Base-by-base conservation (phyloP, 1,140 invertebrate species). In the Melipona quadrifasciata region DNA sequence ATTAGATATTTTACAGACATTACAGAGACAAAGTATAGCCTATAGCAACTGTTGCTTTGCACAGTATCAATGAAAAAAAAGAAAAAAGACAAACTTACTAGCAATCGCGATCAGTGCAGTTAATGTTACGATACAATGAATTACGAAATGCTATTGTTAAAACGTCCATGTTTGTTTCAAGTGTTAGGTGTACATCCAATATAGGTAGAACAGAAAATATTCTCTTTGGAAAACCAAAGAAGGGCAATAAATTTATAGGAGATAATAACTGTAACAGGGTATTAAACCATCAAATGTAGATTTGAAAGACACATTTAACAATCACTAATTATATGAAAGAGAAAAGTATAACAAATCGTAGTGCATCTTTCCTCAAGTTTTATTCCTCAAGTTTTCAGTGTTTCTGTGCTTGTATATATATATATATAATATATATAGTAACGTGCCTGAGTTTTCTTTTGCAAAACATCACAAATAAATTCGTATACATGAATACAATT, bases 381-480 rank as follows among this genome's bases (percentile, higher is more conserved):
- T 58, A n/a, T 68, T 5, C n/a, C 39, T 58, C 34, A 31, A 27
- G 19, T 51, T 53, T n/a, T 58, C 14, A 31, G 34, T 51, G 27
- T 51, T 5, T 39, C 17, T 58, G 14, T 61, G 55, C 27, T 68
- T 12, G 11, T 74, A 55, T 58, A 24, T 17, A 27, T 77, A 34
- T 78, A 34, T 11, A 27, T 39, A 39, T 21, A 39, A 6, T 47
- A 47, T 47, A 8, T 47, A 47, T 47, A 47, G 1, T 47, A 55
- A 83, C 21, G 72, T 82, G 72, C 64, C 64, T 51, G 27, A 17
- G n/a, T 58, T 39, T 70, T 27, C 39, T 17, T 58, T 70, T 55
- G n/a, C n/a, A 55, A 34, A 57, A 76, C 31, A 57, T 34, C 24
- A 78, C 19, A 55, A 24, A 57, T 51, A 34, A 55, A 27, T n/a